Evolutionary conservation across 2,113 vertebrate genomes (phyloP).

Genomic region (Empidonax traillii): DNA sequence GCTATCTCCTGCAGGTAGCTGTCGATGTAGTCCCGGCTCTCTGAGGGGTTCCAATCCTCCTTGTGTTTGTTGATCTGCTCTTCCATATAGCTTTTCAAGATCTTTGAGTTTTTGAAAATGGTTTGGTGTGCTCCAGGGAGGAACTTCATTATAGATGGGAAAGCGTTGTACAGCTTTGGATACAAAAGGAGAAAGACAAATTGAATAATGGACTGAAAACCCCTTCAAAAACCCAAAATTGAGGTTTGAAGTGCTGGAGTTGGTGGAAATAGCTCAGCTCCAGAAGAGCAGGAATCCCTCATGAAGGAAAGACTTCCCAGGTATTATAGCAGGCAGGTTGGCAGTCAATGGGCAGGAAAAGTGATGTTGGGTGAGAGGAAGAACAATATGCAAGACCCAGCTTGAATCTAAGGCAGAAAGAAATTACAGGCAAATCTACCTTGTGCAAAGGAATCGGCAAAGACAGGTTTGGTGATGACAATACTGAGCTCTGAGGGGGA

Average conservation of each 20-base stretch:
- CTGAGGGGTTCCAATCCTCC: constrained; percentile 69
- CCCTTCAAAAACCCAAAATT: neutral
- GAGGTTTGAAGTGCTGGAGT: neutral
- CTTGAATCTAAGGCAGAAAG: neutral
- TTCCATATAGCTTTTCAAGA: constrained; percentile 46
- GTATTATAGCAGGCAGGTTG: neutral
- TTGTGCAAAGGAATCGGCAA: neutral
- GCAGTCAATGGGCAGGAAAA: neutral
- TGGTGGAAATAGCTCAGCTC: neutral
- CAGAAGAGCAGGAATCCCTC: neutral
- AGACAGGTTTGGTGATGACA: neutral
- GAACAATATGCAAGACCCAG: neutral
- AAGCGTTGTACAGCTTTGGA: constrained; percentile 71
- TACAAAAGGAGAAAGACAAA: neutral
- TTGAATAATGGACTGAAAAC: neutral
- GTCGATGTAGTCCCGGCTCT: constrained; percentile 82
- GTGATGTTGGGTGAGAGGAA: neutral
- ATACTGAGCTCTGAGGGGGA: fast-evolving
- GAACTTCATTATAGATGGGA: constrained; percentile 73
- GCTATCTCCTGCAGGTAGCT: constrained; percentile 80
- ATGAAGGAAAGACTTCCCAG: fast-evolving
- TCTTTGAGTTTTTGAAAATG: neutral
- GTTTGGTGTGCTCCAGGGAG: constrained; percentile 78
- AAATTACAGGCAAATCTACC: neutral
- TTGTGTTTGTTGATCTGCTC: constrained; percentile 71